Base-by-base conservation (phyloP, 2,797 vertebrate species). In the Malacoctenus gilli region DNA sequence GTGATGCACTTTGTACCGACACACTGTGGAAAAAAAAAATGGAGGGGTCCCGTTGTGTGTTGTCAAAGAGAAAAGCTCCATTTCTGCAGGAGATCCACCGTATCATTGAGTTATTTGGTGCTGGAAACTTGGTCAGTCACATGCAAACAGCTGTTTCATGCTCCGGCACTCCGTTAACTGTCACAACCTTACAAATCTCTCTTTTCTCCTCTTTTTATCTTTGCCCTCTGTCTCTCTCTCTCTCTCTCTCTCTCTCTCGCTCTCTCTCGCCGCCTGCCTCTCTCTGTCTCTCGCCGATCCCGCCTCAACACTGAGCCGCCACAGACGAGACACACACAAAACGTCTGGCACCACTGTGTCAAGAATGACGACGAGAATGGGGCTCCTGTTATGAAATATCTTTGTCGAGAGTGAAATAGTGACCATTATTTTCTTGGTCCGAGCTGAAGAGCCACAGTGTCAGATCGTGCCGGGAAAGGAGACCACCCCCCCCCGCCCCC, bases 51-150 rank as follows among this genome's bases (percentile, higher is more conserved):
- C 52, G 23, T 31, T 61, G 44, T 20, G 72, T 72, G 77, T 70
- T 72, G 85, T 60, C 31, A 51, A 78, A 87, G 87, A 86, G 82
- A 90, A 65, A 46, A 82, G 80, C 71, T 59, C 84, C 86, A 88
- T 84, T 82, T 79, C 59, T 52, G 10, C 52, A 42, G 32, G 47
- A 60, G 52, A 80, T 89, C 85, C 89, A 84, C 52, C 53, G 34
- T 87, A 77, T 87, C 85, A 90, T 89, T 83, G 66, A 89, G 80
- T 90, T 90, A 88, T 87, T 87, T 83, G 82, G 83, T 82, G 67
- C 53, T 72, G 53, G 77, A 87, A 78, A 73, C 58, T 39, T 31
- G 64, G 83, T 79, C 82, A 63, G 63, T 77, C 73, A 62, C 66
- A 61, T 79, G 69, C 74, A 73, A 75, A 83, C 85, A 85, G 84